Base-by-base conservation (phyloP, 2,113 vertebrate genomes). In the Ptychochromis oligacanthus region DNA sequence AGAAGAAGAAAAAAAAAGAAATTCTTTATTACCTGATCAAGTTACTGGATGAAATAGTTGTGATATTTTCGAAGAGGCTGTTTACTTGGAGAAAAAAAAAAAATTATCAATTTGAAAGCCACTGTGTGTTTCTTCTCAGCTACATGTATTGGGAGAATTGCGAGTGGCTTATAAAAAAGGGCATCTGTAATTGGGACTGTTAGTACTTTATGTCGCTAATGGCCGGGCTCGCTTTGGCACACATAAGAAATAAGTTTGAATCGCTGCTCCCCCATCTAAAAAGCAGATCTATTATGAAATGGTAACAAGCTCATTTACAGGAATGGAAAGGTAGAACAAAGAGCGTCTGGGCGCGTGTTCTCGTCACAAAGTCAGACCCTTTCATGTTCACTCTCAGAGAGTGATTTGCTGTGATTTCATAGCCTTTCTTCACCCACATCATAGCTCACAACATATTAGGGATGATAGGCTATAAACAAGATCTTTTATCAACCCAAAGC, bases 251-350 rank as follows among this genome's bases (percentile, higher is more conserved):
- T 80, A 90, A 80, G 64, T 81, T 84, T 78, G 60, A 82, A 88
- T 84, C 81, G 79, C 81, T 49, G 56, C 76, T 72, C 65, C 76
- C 58, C 56, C 49, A 58, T 87, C 82, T 85, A 74, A 91, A 87
- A 92, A 90, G 85, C 72, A 81, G 83, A 88, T 91, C 85, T 89
- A 89, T 95, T 89, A 93, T 89, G 89, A 93, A 89, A 91, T 78
- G 79, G 84, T 94, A 94, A 94, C 92, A 94, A 92, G 88, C 87
- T 90, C 86, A 91, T 93, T 94, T 91, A 79, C 84, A 79, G 79
- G 55, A 86, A 88, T 86, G 88, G 85, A 89, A 89, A 82, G 82
- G 86, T 88, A 90, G 91, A 93, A 92, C 89, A 93, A 94, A 95
- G 90, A 93, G 84, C 13, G 78, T 84, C 80, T 80, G 83, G 56